These are phyloP conservation scores for Coreius guichenoti DNA, from an alignment of 2,797 vertebrate genomes.

Conservation along the genomic window DNA sequence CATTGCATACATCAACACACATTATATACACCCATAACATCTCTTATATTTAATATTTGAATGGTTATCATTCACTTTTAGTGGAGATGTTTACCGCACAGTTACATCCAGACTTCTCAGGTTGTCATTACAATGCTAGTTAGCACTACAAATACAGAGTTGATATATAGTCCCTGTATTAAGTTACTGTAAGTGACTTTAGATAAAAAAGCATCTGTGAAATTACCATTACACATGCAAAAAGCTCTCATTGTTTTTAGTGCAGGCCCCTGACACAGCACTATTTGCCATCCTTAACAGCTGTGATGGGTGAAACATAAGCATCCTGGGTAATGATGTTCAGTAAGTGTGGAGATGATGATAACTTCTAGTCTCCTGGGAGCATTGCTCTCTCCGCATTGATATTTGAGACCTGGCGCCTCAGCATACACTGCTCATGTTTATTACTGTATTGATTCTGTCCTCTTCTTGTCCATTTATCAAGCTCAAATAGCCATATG, in stretches of 20 bases:
- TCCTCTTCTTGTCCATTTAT: slow-evolving; percentile 46
- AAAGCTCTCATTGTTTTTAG: slow-evolving; percentile 16
- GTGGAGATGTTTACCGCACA: neutral
- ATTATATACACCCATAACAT: neutral
- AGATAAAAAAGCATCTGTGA: neutral
- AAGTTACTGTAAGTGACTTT: neutral
- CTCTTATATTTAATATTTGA: neutral
- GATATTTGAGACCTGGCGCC: slow-evolving; percentile 40
- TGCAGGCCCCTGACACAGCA: neutral
- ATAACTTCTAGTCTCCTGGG: slow-evolving; percentile 14
- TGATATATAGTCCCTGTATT: neutral
- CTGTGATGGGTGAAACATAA: slow-evolving; percentile 25
- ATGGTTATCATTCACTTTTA: neutral
- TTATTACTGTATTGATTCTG: slow-evolving; percentile 43
- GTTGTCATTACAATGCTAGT: neutral
- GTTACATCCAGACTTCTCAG: neutral
- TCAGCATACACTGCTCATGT: slow-evolving; percentile 28
- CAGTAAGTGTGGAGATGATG: slow-evolving; percentile 30
- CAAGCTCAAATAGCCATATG: slow-evolving; percentile 24
- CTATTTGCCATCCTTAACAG: neutral
- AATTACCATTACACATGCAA: neutral
- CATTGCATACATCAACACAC: neutral
- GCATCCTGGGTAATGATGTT: slow-evolving; percentile 36
- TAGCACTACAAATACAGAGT: neutral
- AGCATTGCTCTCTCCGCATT: neutral